Percentiles rank a stretch among this genome's conserved stretches.
Conservation (phyloP, 2,888 invertebrate genomes). For the Chelonus formosanus region DNA sequence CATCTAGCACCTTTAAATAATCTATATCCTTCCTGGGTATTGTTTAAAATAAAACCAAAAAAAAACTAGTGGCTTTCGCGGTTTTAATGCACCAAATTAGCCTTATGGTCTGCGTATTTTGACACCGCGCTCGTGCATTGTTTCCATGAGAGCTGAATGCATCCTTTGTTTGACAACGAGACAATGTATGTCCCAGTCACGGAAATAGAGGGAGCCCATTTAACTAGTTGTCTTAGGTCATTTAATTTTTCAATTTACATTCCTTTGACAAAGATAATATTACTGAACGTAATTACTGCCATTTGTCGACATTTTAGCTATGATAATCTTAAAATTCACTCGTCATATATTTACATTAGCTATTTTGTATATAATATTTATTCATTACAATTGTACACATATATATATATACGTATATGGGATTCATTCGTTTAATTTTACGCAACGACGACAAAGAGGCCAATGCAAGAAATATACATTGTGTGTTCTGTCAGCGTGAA, state of each 20-base stretch:
- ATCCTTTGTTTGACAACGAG: constrained; percentile 40
- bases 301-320: constrained; percentile 13
- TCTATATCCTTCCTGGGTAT: too few species aligned
- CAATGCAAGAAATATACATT: constrained; percentile 14
- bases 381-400: too few species aligned
- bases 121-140: constrained; percentile 51
- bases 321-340: too few species aligned
- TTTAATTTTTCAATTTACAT: neutral
- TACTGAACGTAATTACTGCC: neutral
- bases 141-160: constrained; percentile 39
- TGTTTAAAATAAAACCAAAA: constrained; percentile 5
- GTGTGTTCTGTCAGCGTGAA: constrained; percentile 46
- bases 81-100: constrained; percentile 60
- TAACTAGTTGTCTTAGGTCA: constrained; percentile 45
- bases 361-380: too few species aligned
- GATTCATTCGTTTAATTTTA: constrained; percentile 2
- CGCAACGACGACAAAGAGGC: constrained; percentile 9
- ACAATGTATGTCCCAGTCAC: constrained; percentile 40
- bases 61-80: constrained; percentile 28
- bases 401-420: too few species aligned
- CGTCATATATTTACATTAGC: too few species aligned
- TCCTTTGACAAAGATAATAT: neutral
- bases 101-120: constrained; percentile 61
- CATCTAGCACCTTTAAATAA: too few species aligned
- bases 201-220: constrained; percentile 33